Base-by-base conservation (phyloP, 2,797 vertebrate species). In the Poecilia picta region DNA sequence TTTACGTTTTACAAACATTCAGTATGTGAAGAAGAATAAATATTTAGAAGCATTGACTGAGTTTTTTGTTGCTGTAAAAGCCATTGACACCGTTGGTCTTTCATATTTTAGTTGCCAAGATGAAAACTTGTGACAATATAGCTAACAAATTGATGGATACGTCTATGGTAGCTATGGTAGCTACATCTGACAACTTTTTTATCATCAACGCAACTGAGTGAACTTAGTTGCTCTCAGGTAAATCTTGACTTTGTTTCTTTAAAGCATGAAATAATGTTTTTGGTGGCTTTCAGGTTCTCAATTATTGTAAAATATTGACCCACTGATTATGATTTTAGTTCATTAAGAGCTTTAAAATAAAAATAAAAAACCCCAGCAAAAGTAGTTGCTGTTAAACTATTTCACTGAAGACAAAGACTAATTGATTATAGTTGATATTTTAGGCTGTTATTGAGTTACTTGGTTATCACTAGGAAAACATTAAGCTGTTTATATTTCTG, bases 231-330 rank as follows among this genome's bases (percentile, higher is more conserved):
- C 16, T 73, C 62, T 73, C 59, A 47, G 33, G 13, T 23, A 73
- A 77, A n/a, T 80, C 68, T 43, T 31, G 51, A 74, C 71, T 23
- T 72, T 70, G 39, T 43, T 43, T 46, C 33, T 39, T 39, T 15
- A 18, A 18, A 39, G 62, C 3, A 36, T 23, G 31, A 1, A 64
- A 66, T 18, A 39, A 20, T 8, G 36, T 66, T 4, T 18, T 18
- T 66, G 18, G 18, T 10, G 15, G 18, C 62, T 39, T 66, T 23
- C 62, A 8, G 8, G 31, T 66, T 8, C 7, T 31, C 59, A 66
- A n/a, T 10, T 66, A 66, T 66, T 66, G 8, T 66, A 23, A 39
- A 66, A 20, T 36, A 36, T 36, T 64, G 59, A 64, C 59, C 7
- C 5, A 7, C 13, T 64, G 59, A 59, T 59, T 31, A 28, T 31